Evolutionary conservation across 1,140 invertebrate species (phyloP), one percentile per base, ranked within the genome.

Genomic region (Ostrea edulis): DNA sequence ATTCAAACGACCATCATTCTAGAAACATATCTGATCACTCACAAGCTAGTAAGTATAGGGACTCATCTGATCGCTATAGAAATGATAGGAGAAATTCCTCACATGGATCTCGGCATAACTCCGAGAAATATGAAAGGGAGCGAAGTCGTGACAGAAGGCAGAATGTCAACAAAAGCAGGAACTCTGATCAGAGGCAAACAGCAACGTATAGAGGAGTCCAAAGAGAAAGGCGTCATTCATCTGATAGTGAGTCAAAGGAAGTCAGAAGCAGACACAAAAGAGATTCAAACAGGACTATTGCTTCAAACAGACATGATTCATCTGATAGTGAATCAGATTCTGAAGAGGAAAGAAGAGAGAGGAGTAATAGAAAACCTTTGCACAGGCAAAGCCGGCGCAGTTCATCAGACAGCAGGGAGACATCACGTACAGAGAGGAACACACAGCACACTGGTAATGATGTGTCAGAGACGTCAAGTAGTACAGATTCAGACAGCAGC

Each of bases 321-420:
- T 83, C 82, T n/a, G 25, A 77, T 25, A 77, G 68, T 35, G 29
- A 77, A 77, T 53, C 82, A 83, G 58, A 82, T 55, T 65, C 86
- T 71, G 77, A 85, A 8, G 84, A 87, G 82, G 83, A 71, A 54
- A 89, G 51, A 12, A 83, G 44, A 83, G 29, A 83, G 17, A 82
- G 51, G 0, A 82, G 44, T 4, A 53, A 54, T 0, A 25, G 20
- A 20, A 83, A n/a, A 53, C 82, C 8, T 83, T 2, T 35, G 29
- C 2, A 29, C 22, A 25, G 4, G 12, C 68, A 35, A 77, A 25
- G 35, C 22, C 8, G 9, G 25, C 25, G 35, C 0, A 25, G 2
- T 35, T 77, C 68, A 14, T 25, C 68, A 3, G 22, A 77, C 14
- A 12, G 12, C 14, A 25, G 3, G 4, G 68, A 77, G 22, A 35